Base-by-base conservation (phyloP, 2,797 vertebrate genomes). In the Spatula versicolor region DNA sequence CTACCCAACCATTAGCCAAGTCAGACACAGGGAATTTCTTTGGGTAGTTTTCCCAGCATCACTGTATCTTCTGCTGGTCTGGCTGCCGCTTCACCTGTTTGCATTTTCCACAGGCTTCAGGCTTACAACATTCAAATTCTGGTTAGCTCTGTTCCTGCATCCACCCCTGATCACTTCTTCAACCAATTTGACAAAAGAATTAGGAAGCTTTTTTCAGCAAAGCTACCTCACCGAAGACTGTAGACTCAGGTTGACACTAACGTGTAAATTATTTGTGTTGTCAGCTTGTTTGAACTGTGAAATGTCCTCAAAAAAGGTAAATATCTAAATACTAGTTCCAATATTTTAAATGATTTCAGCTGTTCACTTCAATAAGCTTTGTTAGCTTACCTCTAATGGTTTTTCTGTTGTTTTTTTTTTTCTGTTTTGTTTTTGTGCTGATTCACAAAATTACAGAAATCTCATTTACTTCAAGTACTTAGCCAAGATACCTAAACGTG, bases 401-500 rank as follows among this genome's bases (percentile, higher is more conserved):
- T 30, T 30, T 54, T 80, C 12, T 45, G 22, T 50, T 12, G 17
- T 43, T 8, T 83, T 28, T 75, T 6, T 67, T 37, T 21, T 68
- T 20, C 43, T 45, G 43, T 45, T 45, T 45, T 45, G 43, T 20
- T 59, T 62, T 92, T 68, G 60, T 66, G 73, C 67, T 76, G 69
- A 92, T 83, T 89, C 62, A 89, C 55, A 62, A 90, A 79, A 86
- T 77, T 58, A 58, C 41, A 59, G 37, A 72, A 87, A 74, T 59
- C 58, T 86, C 35, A 56, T 91, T 88, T 76, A 31, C 46, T 87
- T 92, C n/a, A 85, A 35, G 39, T 89, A 58, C 45, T 88, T 64
- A 66, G 68, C 39, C 64, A 94, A 68, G 48, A 68, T 45, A 54
- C 23, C 54, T 80, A 74, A 84, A 68, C 55, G 17, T 48, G n/a